Evolutionary conservation across 1,140 invertebrate genomes (phyloP).

Genomic region (Papilio polytes): DNA sequence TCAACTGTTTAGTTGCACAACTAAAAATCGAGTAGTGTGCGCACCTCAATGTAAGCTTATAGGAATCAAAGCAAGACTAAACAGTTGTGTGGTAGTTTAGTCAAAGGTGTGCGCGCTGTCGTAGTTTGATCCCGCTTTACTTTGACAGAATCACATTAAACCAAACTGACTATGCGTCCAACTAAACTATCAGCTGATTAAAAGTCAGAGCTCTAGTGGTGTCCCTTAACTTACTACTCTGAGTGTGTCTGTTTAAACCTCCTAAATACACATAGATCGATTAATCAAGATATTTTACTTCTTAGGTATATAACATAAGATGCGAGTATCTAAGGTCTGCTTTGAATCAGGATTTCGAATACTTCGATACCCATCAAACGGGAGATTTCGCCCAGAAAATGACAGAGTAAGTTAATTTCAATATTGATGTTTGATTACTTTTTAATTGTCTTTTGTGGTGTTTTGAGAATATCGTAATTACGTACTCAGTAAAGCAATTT

Average conservation of each 20-base stretch:
- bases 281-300: not conserved
- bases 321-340: conserved; percentile 85
- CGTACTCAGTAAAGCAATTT: not conserved
- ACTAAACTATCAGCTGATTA: no score
- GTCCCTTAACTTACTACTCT: no score
- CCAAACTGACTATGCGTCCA: no score
- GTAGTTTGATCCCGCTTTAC: no score
- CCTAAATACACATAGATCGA: not conserved
- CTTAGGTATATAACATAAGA: conserved; percentile 82
- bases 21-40: no score
- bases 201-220: no score
- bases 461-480: not conserved
- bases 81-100: no score
- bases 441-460: not conserved
- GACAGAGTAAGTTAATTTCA: conserved; percentile 87
- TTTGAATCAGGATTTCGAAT: conserved; percentile 89
- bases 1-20: no score
- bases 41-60: no score
- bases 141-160: no score
- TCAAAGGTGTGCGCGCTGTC: no score
- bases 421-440: not conserved
- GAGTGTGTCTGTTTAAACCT: not conserved
- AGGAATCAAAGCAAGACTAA: no score
- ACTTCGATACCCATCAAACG: conserved; percentile 91
- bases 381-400: conserved; percentile 92